These are phyloP conservation scores for Indicator indicator DNA, from an alignment of 2,113 vertebrate species.

Conservation along the genomic window DNA sequence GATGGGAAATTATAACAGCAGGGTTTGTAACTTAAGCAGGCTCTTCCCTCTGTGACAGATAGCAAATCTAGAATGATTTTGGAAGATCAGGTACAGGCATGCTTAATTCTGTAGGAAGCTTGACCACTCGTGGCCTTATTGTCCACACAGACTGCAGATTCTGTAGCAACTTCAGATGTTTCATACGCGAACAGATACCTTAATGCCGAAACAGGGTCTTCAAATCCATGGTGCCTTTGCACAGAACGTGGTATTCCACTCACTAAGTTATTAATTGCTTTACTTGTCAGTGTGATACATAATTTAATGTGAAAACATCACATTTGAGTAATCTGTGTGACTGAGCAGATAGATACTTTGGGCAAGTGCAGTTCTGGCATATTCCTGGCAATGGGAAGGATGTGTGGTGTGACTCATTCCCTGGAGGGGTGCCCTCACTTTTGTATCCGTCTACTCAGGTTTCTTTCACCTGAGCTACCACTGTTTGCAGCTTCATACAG, in stretches of 20 bases:
- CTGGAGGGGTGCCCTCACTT: neutral
- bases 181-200: neutral
- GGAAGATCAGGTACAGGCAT: neutral
- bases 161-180: neutral
- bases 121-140: neutral
- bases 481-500: neutral
- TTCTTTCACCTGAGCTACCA: neutral
- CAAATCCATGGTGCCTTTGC: neutral
- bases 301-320: neutral
- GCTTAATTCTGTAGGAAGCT: neutral
- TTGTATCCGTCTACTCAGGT: neutral
- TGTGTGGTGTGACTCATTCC: neutral
- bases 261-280: neutral
- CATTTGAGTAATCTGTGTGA: neutral
- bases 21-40: neutral
- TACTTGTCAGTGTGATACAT: neutral
- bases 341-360: neutral
- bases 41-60: neutral
- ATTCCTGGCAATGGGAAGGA: neutral
- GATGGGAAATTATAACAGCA: neutral
- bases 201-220: neutral
- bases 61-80: neutral
- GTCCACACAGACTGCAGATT: neutral
- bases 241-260: neutral
- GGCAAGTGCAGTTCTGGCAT: neutral